A percentile compares a stretch with the other conserved stretches of the same genome.
Conservation (phyloP, 2,888 invertebrate genomes). For the Ophonus ardosiacus region DNA sequence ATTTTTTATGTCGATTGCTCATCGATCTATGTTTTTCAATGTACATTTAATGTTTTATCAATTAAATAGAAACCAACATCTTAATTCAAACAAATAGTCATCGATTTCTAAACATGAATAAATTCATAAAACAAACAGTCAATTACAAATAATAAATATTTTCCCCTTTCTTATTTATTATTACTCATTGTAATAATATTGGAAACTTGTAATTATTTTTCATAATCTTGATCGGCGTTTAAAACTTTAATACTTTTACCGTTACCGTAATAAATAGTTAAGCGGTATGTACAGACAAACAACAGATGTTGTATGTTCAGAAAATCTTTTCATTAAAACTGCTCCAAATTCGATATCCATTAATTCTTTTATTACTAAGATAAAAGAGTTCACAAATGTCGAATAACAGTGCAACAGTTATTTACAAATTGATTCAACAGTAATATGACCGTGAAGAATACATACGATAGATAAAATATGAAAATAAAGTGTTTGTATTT, state of each 20-base stretch:
- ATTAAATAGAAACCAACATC: neutral
- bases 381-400: neutral
- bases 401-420: neutral
- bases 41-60: neutral
- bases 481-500: neutral
- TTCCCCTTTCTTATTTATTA: too few relatives aligned
- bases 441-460: neutral
- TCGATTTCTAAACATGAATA: too few relatives aligned
- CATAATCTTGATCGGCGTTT: neutral
- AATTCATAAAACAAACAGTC: too few relatives aligned
- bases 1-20: neutral
- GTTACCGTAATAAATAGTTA: neutral
- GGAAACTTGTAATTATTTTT: neutral
- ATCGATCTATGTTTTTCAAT: neutral
- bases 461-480: neutral
- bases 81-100: neutral
- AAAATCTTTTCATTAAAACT: neutral
- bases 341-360: neutral
- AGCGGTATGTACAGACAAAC: neutral
- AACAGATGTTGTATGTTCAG: neutral
- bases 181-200: too few relatives aligned
- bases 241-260: neutral
- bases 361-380: neutral
- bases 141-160: too few relatives aligned
- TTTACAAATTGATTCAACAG: neutral